Base-by-base conservation (phyloP, 2,888 invertebrate species). In the Allygus modestus region DNA sequence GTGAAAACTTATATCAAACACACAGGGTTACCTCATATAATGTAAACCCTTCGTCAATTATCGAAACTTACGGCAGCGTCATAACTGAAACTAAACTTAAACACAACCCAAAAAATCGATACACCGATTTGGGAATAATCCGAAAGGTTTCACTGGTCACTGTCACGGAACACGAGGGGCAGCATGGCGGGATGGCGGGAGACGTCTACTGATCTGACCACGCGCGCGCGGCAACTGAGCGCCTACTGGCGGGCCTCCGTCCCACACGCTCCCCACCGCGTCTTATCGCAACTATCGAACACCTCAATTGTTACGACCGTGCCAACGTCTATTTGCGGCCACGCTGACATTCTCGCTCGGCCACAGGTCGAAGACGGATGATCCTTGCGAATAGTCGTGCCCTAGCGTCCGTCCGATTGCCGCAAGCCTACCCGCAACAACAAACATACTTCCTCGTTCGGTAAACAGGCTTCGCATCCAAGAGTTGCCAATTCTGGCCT, bases 251-350 rank as follows among this genome's bases (percentile, higher is more conserved):
- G 71, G n/a, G 43, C 83, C 4, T 1, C 31, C 37, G 69, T 1
- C 31, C 9, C 5, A 1, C 77, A 58, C 79, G 58, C 79, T 9
- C 77, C 51, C 51, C 28, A 28, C 51, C 46, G 77, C 51, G 33
- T 43, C 1, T 65, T 83, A 83, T 82, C 69, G 41, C 69, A 41
- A 46, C 69, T 46, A 82, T 83, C 83, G 83, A 83, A 83, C 83
- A 83, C 73, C 58, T 83, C 83, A 83, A 82, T 82, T 83, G 83
- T 83, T 54, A 51, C 73, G 2, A 20, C 43, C 23, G 83, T 58
- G 79, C 79, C 79, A 79, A 58, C 2, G 2, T 31, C 79, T 79
- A 79, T 79, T 79, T 79, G 46, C 79, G 79, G 17, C 23, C 77
- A 12, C 58, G 46, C 33, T 79, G 79, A 79, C 79, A 79, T 79